Evolutionary conservation across 1,140 invertebrate species (phyloP).

Genomic region (Aleiodes sp.): DNA sequence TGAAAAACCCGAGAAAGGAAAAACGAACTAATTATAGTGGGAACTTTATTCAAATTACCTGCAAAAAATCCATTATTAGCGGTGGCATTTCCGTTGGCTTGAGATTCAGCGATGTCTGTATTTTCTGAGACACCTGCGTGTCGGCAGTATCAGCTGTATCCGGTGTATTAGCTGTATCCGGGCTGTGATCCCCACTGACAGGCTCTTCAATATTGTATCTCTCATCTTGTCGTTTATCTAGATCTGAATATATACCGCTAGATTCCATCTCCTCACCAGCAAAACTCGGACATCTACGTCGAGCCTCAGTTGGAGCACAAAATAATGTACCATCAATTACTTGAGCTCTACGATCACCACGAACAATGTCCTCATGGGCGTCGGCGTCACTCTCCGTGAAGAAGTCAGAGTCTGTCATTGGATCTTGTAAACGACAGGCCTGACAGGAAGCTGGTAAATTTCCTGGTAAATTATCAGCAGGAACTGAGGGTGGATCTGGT

Average conservation of each 20-base stretch:
- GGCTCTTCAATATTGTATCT: conserved; percentile 45
- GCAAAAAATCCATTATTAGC: conserved; percentile 46
- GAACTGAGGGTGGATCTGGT: conserved; percentile 73
- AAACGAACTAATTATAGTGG: too few relatives aligned
- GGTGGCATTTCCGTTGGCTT: conserved; percentile 43
- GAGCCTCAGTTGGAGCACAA: conserved; percentile 66
- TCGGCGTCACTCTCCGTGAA: conserved; percentile 89
- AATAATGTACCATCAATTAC: conserved; percentile 79
- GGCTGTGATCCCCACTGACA: conserved; percentile 49
- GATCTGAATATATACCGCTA: conserved; percentile 85
- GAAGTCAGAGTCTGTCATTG: conserved; percentile 90
- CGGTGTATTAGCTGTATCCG: conserved; percentile 58
- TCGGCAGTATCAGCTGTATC: conserved; percentile 46
- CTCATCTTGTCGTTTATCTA: conserved; percentile 71
- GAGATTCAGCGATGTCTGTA: conserved; percentile 46
- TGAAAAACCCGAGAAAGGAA: neutral
- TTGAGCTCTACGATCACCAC: conserved; percentile 73
- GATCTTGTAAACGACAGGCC: conserved; percentile 70
- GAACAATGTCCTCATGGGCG: conserved; percentile 76
- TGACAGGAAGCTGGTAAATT: conserved; percentile 57
- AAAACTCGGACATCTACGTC: conserved; percentile 60
- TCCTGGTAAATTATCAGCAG: conserved; percentile 47
- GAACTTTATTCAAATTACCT: too few relatives aligned
- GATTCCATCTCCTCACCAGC: conserved; percentile 81
- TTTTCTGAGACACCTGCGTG: conserved; percentile 58